These are phyloP conservation scores for Rhodinocichla rosea DNA, from an alignment of 2,113 vertebrate species.

Conservation along the genomic window DNA sequence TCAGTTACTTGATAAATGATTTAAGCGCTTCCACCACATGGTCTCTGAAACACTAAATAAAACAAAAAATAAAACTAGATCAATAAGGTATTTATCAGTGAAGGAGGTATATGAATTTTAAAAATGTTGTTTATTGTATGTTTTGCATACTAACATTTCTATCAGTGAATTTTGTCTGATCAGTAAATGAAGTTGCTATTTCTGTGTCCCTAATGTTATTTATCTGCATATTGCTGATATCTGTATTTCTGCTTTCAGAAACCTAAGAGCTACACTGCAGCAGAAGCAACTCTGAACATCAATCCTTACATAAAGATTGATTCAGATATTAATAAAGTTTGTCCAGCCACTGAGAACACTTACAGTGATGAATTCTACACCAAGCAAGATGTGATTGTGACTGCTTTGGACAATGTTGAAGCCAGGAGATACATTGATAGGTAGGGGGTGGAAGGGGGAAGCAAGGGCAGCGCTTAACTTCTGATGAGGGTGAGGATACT, in stretches of 20 bases:
- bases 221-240: neutral
- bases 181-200: fast-evolving
- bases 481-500: neutral
- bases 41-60: neutral
- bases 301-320: conserved; percentile 91
- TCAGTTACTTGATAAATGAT: neutral
- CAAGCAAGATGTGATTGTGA: conserved; percentile 86
- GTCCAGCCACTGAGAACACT: conserved; percentile 88
- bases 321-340: conserved; percentile 92
- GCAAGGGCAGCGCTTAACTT: neutral
- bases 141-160: neutral
- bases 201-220: neutral
- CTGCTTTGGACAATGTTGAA: conserved; percentile 96
- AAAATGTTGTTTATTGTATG: neutral
- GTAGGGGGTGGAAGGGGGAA: conserved; percentile 57
- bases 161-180: neutral
- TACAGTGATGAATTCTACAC: conserved; percentile 90
- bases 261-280: conserved; percentile 95
- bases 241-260: conserved; percentile 75
- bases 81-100: neutral
- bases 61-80: neutral
- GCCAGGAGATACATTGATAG: conserved; percentile 98
- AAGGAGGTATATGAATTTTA: neutral
- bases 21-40: neutral
- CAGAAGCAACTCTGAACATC: conserved; percentile 85